Conservation (phyloP, 2,797 vertebrate species). For the Pangasius macronema region DNA sequence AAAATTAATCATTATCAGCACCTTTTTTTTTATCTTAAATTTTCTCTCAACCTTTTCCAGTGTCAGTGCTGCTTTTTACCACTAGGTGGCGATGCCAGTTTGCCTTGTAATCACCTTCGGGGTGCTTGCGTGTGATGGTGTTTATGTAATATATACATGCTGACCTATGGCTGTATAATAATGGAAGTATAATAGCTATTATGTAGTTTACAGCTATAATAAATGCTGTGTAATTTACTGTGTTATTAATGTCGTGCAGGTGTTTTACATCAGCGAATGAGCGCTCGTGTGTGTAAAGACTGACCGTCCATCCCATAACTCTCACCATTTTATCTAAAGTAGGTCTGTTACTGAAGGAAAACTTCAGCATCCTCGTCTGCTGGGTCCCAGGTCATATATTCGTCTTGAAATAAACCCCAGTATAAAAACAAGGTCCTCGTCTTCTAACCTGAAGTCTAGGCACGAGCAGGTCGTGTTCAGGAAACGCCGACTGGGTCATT, state of each 20-base stretch:
- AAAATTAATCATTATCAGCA: neutral
- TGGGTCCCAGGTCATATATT: too few relatives aligned
- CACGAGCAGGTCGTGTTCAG: too few relatives aligned
- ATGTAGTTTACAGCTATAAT: neutral
- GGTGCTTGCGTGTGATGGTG: neutral
- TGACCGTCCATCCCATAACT: too few relatives aligned
- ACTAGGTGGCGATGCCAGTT: slow-evolving; percentile 35
- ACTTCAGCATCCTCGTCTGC: too few relatives aligned
- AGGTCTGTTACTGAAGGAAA: too few relatives aligned
- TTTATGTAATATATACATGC: neutral
- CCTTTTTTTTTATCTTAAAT: neutral
- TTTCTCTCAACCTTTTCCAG: too few relatives aligned
- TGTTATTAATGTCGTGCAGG: neutral
- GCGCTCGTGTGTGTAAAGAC: too few relatives aligned
- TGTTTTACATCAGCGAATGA: neutral
- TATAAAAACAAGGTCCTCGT: too few relatives aligned
- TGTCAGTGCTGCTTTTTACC: neutral
- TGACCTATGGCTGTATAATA: neutral
- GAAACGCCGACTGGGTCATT: too few relatives aligned
- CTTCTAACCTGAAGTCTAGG: too few relatives aligned
- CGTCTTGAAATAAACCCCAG: too few relatives aligned
- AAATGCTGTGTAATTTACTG: neutral
- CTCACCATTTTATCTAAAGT: too few relatives aligned
- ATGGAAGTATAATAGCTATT: neutral
- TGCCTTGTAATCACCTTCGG: neutral